Base-by-base conservation (phyloP, 2,113 vertebrate species). In the Ceyx cyanopectus region DNA sequence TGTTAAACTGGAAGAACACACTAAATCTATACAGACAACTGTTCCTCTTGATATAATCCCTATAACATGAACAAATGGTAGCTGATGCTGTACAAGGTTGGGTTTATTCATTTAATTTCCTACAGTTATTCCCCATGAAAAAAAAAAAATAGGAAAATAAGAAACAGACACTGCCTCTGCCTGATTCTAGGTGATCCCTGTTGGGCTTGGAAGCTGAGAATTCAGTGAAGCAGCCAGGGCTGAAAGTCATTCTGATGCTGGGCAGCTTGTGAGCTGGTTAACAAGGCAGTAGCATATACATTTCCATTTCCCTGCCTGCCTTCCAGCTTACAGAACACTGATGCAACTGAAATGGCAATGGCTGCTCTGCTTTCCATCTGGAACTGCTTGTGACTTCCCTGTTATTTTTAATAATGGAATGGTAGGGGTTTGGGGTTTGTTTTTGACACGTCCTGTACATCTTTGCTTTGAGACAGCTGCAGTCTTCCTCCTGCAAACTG, bases 391-490 rank as follows among this genome's bases (percentile, higher is more conserved):
- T 92, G 91, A 80, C 94, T 95, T 85, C 24, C 50, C 67, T 93
- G 91, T 87, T 95, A 80, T 82, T 92, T 89, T 91, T 94, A 92
- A 93, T 94, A 81, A 73, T 16, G 77, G 56, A 72, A 72, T 74
- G 69, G 30, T 93, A 65, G 72, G 82, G 53, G 37, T 37, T 37
- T 37, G 37, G 37, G 37, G 37, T 37, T 37, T 37, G 37, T 37
- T 37, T 93, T 91, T 92, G 81, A 89, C 89, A 91, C 5, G 1
- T 92, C 58, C 83, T 92, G n/a, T 90, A 66, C 15, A 1, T 84
- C 81, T 96, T 84, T 61, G 67, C 86, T 92, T 68, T 30, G 29
- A 95, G 81, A 81, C 84, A 93, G 88, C 95, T 96, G 90, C 65
- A 13, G 70, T 67, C 74, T 83, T 81, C 37, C 66, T 58, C 73